These are phyloP conservation scores for Zalophus californianus DNA, from an alignment of 2,797 vertebrate species.

Conservation along the genomic window DNA sequence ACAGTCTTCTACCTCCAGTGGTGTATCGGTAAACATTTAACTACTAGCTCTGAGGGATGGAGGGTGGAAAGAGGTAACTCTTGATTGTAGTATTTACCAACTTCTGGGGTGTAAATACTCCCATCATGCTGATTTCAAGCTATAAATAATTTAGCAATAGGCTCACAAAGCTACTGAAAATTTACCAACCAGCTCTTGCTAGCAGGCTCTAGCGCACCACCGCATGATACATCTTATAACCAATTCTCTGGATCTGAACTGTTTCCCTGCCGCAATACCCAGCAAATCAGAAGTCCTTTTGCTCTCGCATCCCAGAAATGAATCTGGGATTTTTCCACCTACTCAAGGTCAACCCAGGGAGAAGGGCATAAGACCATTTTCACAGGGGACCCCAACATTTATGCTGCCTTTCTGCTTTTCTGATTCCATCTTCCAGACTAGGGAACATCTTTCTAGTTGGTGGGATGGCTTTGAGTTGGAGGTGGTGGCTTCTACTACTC, in stretches of 20 bases:
- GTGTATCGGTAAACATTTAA: neutral
- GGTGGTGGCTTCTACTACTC: neutral
- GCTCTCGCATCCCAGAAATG: neutral
- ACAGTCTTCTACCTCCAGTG: neutral
- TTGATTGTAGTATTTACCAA: neutral
- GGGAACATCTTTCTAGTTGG: neutral
- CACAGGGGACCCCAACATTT: accelerated
- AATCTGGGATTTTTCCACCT: neutral
- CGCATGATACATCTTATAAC: neutral
- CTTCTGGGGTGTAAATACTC: neutral
- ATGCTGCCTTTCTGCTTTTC: neutral
- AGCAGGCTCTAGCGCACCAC: neutral
- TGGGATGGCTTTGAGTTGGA: neutral
- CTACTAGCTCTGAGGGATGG: neutral
- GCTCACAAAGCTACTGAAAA: neutral
- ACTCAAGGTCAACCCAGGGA: neutral
- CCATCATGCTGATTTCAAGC: neutral
- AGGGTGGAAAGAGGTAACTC: neutral
- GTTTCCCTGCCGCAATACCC: neutral
- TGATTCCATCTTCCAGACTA: neutral
- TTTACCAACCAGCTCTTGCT: too few relatives aligned
- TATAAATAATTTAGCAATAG: neutral
- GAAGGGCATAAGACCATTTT: neutral
- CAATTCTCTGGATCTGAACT: neutral
- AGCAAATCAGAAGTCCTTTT: neutral